Conservation (phyloP, 2,113 vertebrate genomes). For the Lepidothrix coronata region DNA sequence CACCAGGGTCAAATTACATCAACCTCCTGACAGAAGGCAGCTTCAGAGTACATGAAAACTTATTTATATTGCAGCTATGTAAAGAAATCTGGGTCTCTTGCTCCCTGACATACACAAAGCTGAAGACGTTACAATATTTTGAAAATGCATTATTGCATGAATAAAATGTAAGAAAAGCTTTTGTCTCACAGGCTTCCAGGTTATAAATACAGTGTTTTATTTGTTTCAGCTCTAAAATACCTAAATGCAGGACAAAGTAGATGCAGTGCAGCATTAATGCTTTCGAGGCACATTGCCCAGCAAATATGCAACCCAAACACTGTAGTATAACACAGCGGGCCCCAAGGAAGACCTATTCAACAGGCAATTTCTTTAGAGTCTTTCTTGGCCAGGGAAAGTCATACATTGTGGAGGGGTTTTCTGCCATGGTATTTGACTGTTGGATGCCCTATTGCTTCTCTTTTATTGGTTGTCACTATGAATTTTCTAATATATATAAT, state of each 20-base stretch:
- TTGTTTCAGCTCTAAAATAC: background rate
- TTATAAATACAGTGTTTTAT: background rate
- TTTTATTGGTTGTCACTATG: background rate
- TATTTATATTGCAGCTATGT: background rate
- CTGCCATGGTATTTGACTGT: background rate
- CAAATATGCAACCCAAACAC: background rate
- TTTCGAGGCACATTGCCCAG: background rate
- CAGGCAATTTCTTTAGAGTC: background rate
- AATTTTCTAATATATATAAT: background rate
- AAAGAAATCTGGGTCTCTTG: background rate
- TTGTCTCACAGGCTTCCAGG: background rate
- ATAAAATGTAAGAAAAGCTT: background rate
- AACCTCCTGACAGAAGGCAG: background rate
- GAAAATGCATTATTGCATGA: background rate
- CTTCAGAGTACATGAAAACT: background rate
- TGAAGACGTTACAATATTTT: background rate
- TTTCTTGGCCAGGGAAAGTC: background rate
- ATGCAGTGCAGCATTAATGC: background rate
- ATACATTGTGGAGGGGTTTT: background rate
- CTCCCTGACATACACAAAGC: background rate
- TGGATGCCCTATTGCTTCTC: background rate
- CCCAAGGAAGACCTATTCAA: background rate
- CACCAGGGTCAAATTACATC: background rate
- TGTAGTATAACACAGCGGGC: background rate
- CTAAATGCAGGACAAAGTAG: background rate